Conservation (phyloP, 2,113 vertebrate genomes). For the Pseudorasbora parva region DNA sequence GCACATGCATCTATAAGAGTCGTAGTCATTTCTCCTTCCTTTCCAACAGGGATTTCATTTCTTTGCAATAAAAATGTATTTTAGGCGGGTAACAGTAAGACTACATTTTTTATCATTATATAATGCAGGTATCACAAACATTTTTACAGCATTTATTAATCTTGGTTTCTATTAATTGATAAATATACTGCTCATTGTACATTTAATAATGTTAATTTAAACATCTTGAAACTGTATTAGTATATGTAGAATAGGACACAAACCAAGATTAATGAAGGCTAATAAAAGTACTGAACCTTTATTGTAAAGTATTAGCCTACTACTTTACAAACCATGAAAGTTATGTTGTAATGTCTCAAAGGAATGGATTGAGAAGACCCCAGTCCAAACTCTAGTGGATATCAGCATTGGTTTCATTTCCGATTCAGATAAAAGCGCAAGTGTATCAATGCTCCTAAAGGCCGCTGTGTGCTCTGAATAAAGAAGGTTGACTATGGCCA, state of each 20-base stretch:
- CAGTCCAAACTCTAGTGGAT: background rate
- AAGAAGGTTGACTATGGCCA: background rate
- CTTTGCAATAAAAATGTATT: background rate
- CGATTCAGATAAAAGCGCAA: background rate
- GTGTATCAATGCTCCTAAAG: background rate
- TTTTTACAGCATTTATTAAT: background rate
- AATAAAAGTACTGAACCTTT: background rate
- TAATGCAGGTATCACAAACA: background rate
- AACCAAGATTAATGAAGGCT: too few species aligned
- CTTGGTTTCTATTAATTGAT: background rate
- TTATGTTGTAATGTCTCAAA: background rate
- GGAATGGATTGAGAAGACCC: background rate
- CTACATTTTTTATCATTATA: background rate
- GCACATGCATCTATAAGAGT: background rate
- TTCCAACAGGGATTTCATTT: background rate
- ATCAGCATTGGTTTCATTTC: background rate
- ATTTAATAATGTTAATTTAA: background rate
- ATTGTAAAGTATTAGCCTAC: background rate
- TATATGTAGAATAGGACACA: too few species aligned
- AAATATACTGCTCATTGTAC: background rate
- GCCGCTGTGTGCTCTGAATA: background rate
- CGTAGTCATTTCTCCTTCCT: background rate
- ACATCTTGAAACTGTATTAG: background rate
- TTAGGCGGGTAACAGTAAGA: background rate
- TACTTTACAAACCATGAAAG: background rate